Conservation (phyloP, 2,113 vertebrate genomes). For the Salminus brasiliensis region DNA sequence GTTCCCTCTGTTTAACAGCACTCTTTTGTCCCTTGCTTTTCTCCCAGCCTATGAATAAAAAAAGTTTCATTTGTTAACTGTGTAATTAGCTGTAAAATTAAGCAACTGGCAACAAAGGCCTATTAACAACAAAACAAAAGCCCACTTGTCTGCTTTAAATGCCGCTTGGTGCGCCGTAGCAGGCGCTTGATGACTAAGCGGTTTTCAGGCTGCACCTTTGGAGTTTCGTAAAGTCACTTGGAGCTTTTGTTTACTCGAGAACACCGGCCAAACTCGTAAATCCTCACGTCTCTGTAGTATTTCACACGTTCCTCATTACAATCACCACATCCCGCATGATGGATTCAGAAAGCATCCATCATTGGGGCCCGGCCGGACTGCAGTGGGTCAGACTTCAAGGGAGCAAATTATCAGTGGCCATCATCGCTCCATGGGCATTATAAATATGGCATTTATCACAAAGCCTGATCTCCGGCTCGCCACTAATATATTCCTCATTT, state of each 20-base stretch:
- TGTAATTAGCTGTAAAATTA: conserved; percentile 44
- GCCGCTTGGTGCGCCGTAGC: not conserved
- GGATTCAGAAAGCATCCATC: conserved; percentile 64
- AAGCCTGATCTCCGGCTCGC: conserved; percentile 64
- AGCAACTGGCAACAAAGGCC: conserved; percentile 21
- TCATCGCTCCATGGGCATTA: conserved; percentile 71
- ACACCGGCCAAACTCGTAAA: conserved; percentile 44
- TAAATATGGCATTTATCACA: conserved; percentile 79
- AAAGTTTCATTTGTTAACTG: conserved; percentile 36
- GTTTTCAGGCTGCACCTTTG: conserved; percentile 18
- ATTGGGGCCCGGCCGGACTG: conserved; percentile 58
- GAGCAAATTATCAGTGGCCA: conserved; percentile 73
- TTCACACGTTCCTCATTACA: conserved; percentile 67
- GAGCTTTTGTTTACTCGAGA: conserved; percentile 45
- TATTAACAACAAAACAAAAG: conserved; percentile 23
- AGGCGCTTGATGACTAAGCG: conserved; percentile 17
- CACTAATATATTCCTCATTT: conserved; percentile 71
- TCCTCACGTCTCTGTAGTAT: conserved; percentile 57
- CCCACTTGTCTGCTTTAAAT: conserved; percentile 5
- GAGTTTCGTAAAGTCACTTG: conserved; percentile 54
- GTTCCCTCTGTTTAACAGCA: not conserved
- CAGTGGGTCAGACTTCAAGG: conserved; percentile 68
- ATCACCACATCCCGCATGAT: conserved; percentile 53
- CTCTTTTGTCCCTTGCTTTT: not conserved
- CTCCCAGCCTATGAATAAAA: conserved; percentile 28